These are phyloP conservation scores for Lithophane ornitopus DNA, from an alignment of 2,888 invertebrate species.

Conservation along the genomic window DNA sequence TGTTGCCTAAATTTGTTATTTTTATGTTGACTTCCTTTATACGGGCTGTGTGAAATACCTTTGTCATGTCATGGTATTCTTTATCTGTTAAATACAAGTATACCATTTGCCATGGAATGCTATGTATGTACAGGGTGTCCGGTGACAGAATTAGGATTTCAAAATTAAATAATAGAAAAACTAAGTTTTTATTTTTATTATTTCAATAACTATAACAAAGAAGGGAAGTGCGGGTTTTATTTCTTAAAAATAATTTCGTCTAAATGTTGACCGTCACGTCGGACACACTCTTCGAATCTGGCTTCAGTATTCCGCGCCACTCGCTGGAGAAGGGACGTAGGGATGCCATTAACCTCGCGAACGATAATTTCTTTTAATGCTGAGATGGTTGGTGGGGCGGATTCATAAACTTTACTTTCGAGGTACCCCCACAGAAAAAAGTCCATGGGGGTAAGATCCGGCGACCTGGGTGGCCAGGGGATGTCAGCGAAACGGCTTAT, in stretches of 20 bases:
- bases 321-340: not conserved
- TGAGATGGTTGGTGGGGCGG: not conserved
- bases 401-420: conserved; percentile 1
- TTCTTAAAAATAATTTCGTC: not conserved
- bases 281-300: conserved; percentile 1
- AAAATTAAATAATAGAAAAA: not conserved
- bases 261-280: conserved; percentile 3
- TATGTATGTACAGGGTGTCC: no score
- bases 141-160: not conserved
- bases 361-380: not conserved
- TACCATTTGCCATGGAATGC: no score
- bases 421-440: conserved; percentile 7
- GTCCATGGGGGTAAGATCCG: conserved; percentile 10
- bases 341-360: not conserved
- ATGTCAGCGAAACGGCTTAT: conserved; percentile 11
- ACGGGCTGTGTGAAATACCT: no score
- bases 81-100: no score
- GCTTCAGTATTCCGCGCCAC: not conserved
- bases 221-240: conserved; percentile 6
- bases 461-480: conserved; percentile 5
- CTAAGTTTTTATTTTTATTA: not conserved
- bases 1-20: no score
- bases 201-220: not conserved
- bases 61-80: no score
- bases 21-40: no score